Percentiles rank a stretch among this genome's conserved stretches.
phyloP scores from a whole-genome alignment of 2,888 invertebrate species.

The Tridacna crocea region DNA sequence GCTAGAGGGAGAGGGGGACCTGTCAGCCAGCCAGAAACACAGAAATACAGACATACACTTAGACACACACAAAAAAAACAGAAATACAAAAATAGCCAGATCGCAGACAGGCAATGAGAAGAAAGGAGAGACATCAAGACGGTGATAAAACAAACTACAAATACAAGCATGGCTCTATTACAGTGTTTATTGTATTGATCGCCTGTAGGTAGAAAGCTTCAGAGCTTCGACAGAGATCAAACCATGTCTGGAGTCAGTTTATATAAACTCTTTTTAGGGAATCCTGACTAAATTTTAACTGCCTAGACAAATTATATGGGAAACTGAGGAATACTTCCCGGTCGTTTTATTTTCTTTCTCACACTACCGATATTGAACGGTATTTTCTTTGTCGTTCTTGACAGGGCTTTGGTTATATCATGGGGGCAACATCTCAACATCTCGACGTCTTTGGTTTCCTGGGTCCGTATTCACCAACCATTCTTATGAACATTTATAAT shows the following conservation, averaged over 20 bases:
- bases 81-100: background rate
- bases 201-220: background rate
- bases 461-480: too few species aligned
- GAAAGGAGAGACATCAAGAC: background rate
- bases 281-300: background rate
- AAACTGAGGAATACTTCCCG: too few species aligned
- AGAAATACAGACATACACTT: background rate
- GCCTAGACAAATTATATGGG: background rate
- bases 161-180: background rate
- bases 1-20: background rate
- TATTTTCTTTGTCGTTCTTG: too few species aligned
- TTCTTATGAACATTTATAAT: too few species aligned
- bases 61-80: background rate
- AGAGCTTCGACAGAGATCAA: slow-evolving; percentile 6
- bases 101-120: background rate
- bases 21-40: background rate
- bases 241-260: too few species aligned
- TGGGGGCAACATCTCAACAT: too few species aligned
- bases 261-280: slow-evolving; percentile 1
- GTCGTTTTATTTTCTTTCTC: too few species aligned
- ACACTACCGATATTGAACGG: too few species aligned
- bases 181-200: background rate
- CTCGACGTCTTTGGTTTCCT: too few species aligned
- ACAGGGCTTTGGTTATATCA: too few species aligned
- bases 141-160: background rate